Base-by-base conservation (phyloP, 1,140 invertebrate genomes). In the Drosophila sturtevanti region DNA sequence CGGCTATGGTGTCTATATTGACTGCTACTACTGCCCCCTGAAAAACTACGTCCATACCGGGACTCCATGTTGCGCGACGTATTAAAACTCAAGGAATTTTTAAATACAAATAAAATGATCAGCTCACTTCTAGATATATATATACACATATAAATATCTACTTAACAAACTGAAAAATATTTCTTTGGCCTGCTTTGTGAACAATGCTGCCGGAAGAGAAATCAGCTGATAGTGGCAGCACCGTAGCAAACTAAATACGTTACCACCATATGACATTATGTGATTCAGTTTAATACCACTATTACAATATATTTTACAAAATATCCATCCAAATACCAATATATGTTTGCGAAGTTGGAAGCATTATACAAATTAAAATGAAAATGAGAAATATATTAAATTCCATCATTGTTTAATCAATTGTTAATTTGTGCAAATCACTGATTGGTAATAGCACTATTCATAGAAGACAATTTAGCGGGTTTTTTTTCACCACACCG, bases 31-130 rank as follows among this genome's bases (percentile, higher is more conserved):
- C 65, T 65, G 10, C 72, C 66, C 1, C 72, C 68, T 34, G 79
- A 86, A 74, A 79, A 86, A 34, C 79, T 69, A 52, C 79, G 74
- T 52, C 69, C 72, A 71, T 79, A 89, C 44, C 84, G 79, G 38
- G 76, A 77, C 18, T 89, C 79, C 79, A 89, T 89, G 24, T 54
- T 77, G 65, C 61, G 61, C 73, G 65, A 56, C 14, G 14, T 44
- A 21, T 18, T 16, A 10, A 21, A 48, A 21, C 1, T 16, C 18
- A 10, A 21, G 2, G 21, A 48, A 18, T 21, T 48, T 21, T 4
- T 3, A 6, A 31, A 21, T 14, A 14, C 37, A 38, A 38, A 38
- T 38, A n/a, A 14, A 11, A 35, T 35, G 12, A 12, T 35, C 11
- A 4, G 12, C 12, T 38, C n/a, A 14, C 12, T n/a, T n/a, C 7